Evolutionary conservation across 2,888 invertebrate genomes (phyloP), one percentile per base, ranked within the genome.

Genomic region (Imbricaverruca yamaguchii): DNA sequence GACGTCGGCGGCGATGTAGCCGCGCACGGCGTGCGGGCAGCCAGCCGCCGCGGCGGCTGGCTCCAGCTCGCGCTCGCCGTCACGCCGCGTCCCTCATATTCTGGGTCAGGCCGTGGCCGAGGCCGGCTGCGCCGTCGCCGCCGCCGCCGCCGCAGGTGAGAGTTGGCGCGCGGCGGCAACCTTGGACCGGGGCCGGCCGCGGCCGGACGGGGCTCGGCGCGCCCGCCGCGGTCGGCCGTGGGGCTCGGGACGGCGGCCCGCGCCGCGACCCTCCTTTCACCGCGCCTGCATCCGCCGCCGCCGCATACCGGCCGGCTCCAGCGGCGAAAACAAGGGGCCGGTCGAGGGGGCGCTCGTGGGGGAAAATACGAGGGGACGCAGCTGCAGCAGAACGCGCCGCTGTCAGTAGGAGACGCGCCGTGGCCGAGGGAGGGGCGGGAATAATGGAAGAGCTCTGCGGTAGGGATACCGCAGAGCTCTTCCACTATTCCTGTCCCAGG

Each of bases 271-370:
- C 69, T 69, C 69, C 69, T 69, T 69, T 69, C 69, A 69, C 69
- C 69, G 39, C 69, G 65, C 65, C 65, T 67, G 65, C 65, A 9
- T 10, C 65, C 65, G 65, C 65, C 65, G 23, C 15, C 61, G 39
- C 39, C 39, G 39, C 39, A 39, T 39, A 39, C 39, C 23, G 12
- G 39, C 39, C 69, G 13, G 25, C 13, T 39, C 69, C 69, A 15
- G 15, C 69, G 39, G 69, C 69, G 69, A 69, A 69, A 69, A 69
- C 69, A 69, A 69, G 69, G 69, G 69, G 69, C 69, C 39, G 39
- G 7, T 21, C 11, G 39, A 39, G 69, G 23, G 65, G 69, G 67
- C 61, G 61, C 18, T 61, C 18, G 15, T 7, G 69, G 39, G 7
- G 25, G 69, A 15, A 39, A 39, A 39, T 39, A 39, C 39, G 39